phyloP scores from a whole-genome alignment of 2,113 vertebrate species.

The Oryzias melastigma region DNA sequence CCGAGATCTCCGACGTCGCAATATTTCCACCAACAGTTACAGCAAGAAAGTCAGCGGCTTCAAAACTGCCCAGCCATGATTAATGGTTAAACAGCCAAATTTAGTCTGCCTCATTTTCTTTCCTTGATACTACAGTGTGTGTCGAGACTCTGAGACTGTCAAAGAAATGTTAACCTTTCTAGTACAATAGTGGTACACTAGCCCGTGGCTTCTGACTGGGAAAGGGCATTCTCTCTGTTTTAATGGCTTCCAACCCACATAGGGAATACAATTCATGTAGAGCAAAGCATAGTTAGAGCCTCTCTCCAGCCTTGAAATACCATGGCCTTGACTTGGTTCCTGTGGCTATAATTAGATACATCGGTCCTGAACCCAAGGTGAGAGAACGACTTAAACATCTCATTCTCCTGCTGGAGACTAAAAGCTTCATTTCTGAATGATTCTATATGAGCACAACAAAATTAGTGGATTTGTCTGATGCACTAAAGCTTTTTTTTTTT shows the following conservation, averaged over 20 bases:
- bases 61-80: constrained; percentile 26
- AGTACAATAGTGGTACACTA: constrained; percentile 48
- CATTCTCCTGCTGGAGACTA: constrained; percentile 58
- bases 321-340: constrained; percentile 72
- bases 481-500: constrained; percentile 25
- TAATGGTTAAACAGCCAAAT: constrained; percentile 20
- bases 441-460: constrained; percentile 52
- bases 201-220: constrained; percentile 60
- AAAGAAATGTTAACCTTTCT: constrained; percentile 58
- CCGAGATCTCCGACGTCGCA: constrained; percentile 42
- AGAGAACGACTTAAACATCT: constrained; percentile 73
- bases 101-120: constrained; percentile 21
- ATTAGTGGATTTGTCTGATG: constrained; percentile 55
- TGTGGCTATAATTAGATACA: constrained; percentile 72
- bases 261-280: constrained; percentile 73
- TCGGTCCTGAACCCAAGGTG: constrained; percentile 72
- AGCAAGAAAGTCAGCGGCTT: constrained; percentile 17
- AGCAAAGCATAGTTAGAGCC: constrained; percentile 69
- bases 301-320: constrained; percentile 61
- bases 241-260: constrained; percentile 73
- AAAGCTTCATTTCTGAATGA: constrained; percentile 33
- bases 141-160: constrained; percentile 41
- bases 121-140: constrained; percentile 17
- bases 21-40: constrained; percentile 21
- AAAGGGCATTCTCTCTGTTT: constrained; percentile 72